Base-by-base conservation (phyloP, 2,888 invertebrate genomes). In the Phaedon cochleariae region DNA sequence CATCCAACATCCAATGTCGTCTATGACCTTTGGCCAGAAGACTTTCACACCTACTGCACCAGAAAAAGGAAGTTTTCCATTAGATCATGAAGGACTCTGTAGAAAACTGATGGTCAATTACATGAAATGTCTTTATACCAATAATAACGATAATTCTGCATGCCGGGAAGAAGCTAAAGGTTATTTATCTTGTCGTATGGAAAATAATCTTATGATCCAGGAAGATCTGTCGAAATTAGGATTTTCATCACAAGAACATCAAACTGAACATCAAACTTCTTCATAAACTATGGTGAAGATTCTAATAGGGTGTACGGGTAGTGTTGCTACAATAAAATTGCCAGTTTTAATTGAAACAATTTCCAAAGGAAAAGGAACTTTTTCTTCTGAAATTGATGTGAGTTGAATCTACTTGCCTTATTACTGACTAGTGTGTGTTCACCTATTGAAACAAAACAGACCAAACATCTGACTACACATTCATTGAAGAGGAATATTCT, bases 61-160 rank as follows among this genome's bases (percentile, higher is more conserved):
- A 59, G 94, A 96, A 77, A 98, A 98, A 84, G 98, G 98, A 55
- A 97, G 97, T 84, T 98, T 98, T 85, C 98, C 98, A 22, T 84
- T 98, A 74, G 98, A 98, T 83, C 97, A 98, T 84, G 94, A 97
- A 74, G 95, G 95, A 63, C 79, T 91, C 59, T 97, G 97, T 82
- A 96, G 95, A 83, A 87, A 88, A 74, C 87, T 88, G 65, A 98
- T 98, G 94, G 84, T 93, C 12, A 89, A 91, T 73, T 98, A 97
- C 82, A 96, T 98, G 93, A 88, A 89, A 64, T 98, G 98, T 80
- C 85, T 98, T 70, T 85, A 89, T 49, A 86, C 87, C 62, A 91
- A 93, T 78, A 87, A 91, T 59, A 92, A 90, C 80, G 88, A 92
- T 76, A 95, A 93, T 83, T 88, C 90, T 2, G 82, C 87, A 79